Evolutionary conservation across 2,888 invertebrate species (phyloP).

Genomic region (Geotrupes spiniger): DNA sequence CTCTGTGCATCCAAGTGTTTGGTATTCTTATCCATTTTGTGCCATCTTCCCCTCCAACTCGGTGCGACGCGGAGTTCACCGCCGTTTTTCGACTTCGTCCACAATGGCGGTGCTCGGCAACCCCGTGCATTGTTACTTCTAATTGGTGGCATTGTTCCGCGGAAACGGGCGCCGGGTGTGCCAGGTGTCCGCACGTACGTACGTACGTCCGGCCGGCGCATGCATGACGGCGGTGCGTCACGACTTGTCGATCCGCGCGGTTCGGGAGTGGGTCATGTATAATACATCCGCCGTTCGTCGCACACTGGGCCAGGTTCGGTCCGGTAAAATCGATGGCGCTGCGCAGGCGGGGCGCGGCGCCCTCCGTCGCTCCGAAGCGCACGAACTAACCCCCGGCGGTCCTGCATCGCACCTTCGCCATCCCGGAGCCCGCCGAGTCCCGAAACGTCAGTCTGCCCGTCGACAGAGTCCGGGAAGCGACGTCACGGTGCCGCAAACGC

Average conservation of each 20-base stretch:
- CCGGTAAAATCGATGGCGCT: conserved; percentile 44
- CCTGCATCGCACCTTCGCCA: conserved; percentile 22
- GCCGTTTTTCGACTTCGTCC: no score
- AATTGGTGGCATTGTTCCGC: no score
- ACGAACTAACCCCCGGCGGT: conserved; percentile 10
- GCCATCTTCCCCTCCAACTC: no score
- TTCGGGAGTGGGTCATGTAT: conserved; percentile 42
- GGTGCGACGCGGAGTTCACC: no score
- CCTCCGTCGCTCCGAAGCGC: conserved; percentile 1
- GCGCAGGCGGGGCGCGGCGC: conserved; percentile 42
- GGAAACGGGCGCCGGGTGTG: no score
- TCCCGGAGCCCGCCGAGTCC: conserved; percentile 23
- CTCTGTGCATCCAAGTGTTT: no score
- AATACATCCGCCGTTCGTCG: conserved; percentile 37
- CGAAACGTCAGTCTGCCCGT: conserved; percentile 9
- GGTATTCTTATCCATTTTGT: no score
- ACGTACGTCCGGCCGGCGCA: no score
- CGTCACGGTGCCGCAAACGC: conserved; percentile 4
- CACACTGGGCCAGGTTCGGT: conserved; percentile 44
- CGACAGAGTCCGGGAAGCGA: conserved; percentile 4
- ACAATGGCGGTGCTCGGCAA: no score
- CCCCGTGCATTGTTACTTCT: no score
- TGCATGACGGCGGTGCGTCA: conserved; percentile 16
- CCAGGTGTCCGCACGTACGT: no score
- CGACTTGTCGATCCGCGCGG: conserved; percentile 31